Percentiles rank a stretch among this genome's conserved stretches.
phyloP scores from a whole-genome alignment of 2,113 vertebrate species.

The pig (Sus scrofa) region T2T-Sscrofa CM000824.6:48779001-48779500 shows the following conservation, averaged over 20 bases:
- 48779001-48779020: neutral
- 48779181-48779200: neutral
- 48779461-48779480: neutral
- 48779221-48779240: neutral
- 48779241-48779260: neutral
- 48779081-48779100: neutral
- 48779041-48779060: neutral
- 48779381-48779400: neutral
- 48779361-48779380: neutral
- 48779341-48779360: neutral
- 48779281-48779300: neutral
- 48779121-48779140: neutral
- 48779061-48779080: neutral
- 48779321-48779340: neutral
- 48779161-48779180: neutral
- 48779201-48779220: neutral
- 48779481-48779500: neutral
- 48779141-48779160: neutral
- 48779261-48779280: neutral
- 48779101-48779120: neutral
- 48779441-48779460: neutral
- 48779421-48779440: neutral
- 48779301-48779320: neutral
- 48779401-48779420: slow-evolving; percentile 32
- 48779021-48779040: neutral